Evolutionary conservation across 2,797 vertebrate genomes (phyloP).

Genomic region (Pseudochirops cupreus): DNA sequence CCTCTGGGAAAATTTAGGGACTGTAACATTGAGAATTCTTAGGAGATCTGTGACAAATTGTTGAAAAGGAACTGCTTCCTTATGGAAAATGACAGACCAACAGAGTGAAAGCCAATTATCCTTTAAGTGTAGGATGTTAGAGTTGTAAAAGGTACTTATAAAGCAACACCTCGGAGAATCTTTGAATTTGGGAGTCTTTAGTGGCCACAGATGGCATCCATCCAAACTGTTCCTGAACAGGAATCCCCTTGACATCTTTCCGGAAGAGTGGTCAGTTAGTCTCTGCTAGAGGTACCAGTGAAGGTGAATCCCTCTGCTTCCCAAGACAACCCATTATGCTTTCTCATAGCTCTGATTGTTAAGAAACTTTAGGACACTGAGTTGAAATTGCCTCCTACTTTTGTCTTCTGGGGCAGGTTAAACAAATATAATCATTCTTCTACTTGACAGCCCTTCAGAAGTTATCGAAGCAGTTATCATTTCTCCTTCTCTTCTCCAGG

Average conservation of each 20-base stretch:
- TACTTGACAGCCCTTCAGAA: neutral
- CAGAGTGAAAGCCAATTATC: neutral
- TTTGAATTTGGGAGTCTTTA: neutral
- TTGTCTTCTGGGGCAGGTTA: neutral
- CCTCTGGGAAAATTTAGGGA: constrained; percentile 19
- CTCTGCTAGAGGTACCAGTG: neutral
- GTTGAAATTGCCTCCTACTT: neutral
- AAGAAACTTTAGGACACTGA: neutral
- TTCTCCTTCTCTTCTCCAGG: neutral
- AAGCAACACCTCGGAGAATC: neutral
- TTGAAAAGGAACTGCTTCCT: neutral
- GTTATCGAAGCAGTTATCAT: neutral
- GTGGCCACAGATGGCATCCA: neutral
- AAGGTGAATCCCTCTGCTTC: neutral
- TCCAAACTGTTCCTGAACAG: neutral
- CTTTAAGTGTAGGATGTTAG: neutral
- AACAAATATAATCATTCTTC: neutral
- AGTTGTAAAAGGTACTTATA: neutral
- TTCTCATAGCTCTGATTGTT: neutral
- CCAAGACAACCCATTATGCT: neutral
- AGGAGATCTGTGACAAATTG: neutral
- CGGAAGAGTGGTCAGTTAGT: neutral
- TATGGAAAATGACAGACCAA: constrained; percentile 29
- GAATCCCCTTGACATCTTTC: neutral
- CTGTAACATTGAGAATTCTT: constrained; percentile 22